Evolutionary conservation across 2,113 vertebrate species (phyloP).

Genomic region (Actinemys pallida): DNA sequence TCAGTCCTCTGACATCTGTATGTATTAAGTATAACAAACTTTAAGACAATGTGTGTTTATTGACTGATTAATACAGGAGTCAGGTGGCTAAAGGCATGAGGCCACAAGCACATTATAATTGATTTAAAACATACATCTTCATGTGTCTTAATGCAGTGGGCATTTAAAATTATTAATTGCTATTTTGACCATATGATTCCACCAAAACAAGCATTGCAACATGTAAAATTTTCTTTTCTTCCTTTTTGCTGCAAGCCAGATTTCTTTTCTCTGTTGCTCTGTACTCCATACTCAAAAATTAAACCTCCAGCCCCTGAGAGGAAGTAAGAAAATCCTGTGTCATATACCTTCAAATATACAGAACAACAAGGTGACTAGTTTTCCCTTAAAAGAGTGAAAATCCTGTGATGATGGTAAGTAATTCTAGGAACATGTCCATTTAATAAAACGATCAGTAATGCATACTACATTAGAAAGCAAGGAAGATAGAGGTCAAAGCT

Average conservation of each 20-base stretch:
- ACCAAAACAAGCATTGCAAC: not conserved
- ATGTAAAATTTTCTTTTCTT: not conserved
- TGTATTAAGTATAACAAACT: not conserved
- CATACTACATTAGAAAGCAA: not conserved
- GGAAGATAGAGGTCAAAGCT: not conserved
- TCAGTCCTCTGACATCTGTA: not conserved
- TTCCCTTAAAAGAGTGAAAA: not conserved
- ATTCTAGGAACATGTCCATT: not conserved
- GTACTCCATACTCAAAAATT: not conserved
- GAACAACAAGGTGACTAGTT: not conserved
- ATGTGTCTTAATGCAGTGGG: not conserved
- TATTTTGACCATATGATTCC: not conserved
- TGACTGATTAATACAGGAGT: not conserved
- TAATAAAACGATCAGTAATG: not conserved
- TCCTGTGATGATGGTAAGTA: not conserved
- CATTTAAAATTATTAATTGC: not conserved
- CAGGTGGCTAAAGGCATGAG: not conserved
- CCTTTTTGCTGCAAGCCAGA: not conserved
- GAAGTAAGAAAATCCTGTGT: not conserved
- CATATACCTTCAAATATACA: not conserved
- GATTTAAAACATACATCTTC: not conserved
- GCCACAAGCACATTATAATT: not conserved
- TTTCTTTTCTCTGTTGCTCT: not conserved
- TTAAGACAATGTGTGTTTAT: not conserved
- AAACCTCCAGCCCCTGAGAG: not conserved